Percentiles rank a stretch among this genome's conserved stretches.
Evolutionary conservation across 23 tunicate genomes (phyloP).

Genomic region (Ascidia mentula): DNA sequence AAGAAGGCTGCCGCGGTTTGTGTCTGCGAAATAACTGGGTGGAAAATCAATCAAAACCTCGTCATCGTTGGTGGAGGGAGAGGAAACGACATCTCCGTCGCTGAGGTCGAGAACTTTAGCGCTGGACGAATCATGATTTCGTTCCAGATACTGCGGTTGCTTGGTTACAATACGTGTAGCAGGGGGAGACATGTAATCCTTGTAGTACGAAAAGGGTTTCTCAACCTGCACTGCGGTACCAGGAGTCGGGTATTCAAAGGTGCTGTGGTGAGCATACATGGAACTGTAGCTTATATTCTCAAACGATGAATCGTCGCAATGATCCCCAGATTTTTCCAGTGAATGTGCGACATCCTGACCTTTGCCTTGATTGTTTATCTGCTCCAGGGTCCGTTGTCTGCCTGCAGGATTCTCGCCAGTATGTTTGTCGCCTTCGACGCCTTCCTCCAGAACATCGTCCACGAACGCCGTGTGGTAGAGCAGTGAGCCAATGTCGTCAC

Average conservation of each 20-base stretch:
- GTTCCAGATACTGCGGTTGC: not conserved
- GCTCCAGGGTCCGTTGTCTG: not conserved
- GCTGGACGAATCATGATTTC: not conserved
- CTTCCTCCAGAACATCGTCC: slow-evolving; percentile 24
- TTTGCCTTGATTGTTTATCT: not conserved
- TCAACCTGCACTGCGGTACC: not conserved
- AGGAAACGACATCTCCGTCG: not conserved
- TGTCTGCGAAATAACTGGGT: slow-evolving; percentile 1
- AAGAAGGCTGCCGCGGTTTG: not conserved
- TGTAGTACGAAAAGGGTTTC: not conserved
- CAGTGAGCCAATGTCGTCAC: slow-evolving; percentile 24
- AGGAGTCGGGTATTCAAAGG: not conserved
- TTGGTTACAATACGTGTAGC: not conserved
- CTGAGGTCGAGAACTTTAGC: not conserved
- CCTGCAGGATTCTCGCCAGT: not conserved
- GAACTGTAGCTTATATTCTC: not conserved
- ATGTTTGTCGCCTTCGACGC: slow-evolving; percentile 1
- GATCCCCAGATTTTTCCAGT: not conserved
- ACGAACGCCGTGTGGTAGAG: slow-evolving; percentile 39
- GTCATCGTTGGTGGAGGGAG: not conserved
- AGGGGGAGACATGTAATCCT: not conserved
- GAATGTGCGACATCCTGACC: not conserved
- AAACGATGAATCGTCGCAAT: not conserved
- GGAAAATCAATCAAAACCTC: slow-evolving; percentile 60
- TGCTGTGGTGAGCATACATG: not conserved